A percentile compares a stretch with the other conserved stretches of the same genome.
These are phyloP conservation scores for Rosalia funebris DNA, from an alignment of 2,888 invertebrate genomes.

Conservation along the genomic window DNA sequence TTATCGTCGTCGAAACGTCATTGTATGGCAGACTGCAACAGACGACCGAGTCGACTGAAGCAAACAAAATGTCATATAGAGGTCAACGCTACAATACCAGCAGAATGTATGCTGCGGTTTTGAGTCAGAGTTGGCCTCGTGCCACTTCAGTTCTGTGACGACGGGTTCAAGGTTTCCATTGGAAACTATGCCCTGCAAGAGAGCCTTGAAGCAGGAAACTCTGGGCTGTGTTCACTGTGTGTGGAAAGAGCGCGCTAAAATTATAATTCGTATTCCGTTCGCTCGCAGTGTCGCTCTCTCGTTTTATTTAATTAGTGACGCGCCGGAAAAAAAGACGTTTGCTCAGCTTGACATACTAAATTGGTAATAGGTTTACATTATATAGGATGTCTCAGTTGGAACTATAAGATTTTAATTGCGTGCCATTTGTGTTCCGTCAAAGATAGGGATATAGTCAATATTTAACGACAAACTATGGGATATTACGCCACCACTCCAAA, in stretches of 20 bases:
- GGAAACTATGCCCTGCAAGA: conserved; percentile 40
- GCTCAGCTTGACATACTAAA: too few species aligned
- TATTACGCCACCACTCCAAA: too few species aligned
- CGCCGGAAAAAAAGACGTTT: too few species aligned
- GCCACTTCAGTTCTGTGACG: conserved; percentile 49
- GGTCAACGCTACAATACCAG: conserved; percentile 46
- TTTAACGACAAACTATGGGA: too few species aligned
- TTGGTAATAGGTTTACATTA: too few species aligned
- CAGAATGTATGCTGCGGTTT: conserved; percentile 36
- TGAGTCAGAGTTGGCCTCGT: conserved; percentile 50
- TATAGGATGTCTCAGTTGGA: too few species aligned
- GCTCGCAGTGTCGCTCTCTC: conserved; percentile 13
- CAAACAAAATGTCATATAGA: conserved; percentile 49
- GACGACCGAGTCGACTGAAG: too few species aligned
- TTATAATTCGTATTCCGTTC: conserved; percentile 16
- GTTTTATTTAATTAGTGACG: conserved; percentile 11
- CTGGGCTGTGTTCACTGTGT: conserved; percentile 3
- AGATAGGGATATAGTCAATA: too few species aligned
- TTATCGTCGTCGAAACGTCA: too few species aligned
- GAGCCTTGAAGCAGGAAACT: conserved; percentile 36
- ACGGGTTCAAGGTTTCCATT: conserved; percentile 51
- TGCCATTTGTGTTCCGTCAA: too few species aligned
- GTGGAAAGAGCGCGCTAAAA: conserved; percentile 17
- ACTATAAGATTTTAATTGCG: too few species aligned
- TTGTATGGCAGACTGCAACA: too few species aligned